Percentiles rank a stretch among this genome's conserved stretches.
phyloP scores from a whole-genome alignment of 2,888 invertebrate species.

The Patella depressa region DNA sequence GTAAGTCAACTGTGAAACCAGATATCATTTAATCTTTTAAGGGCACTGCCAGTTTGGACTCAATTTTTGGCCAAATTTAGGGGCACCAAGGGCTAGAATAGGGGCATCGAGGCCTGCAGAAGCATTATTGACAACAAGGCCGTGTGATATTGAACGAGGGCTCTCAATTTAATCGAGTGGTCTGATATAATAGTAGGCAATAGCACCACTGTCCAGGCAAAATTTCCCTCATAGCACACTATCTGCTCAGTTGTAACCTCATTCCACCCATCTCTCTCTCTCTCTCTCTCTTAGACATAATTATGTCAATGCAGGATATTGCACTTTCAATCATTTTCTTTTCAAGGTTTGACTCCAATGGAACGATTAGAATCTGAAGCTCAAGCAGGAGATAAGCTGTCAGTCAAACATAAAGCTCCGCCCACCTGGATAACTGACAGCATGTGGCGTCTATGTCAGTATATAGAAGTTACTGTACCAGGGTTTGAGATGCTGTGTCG shows the following conservation, averaged over 20 bases:
- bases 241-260: too few species aligned
- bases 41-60: not conserved
- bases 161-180: too few species aligned
- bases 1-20: constrained; percentile 34
- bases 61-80: not conserved
- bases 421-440: constrained; percentile 62
- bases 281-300: not conserved
- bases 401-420: constrained; percentile 43
- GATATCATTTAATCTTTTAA: not conserved
- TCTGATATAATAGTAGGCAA: too few species aligned
- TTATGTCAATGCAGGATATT: not conserved
- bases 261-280: too few species aligned
- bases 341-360: constrained; percentile 60
- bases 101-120: not conserved
- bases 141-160: too few species aligned
- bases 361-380: constrained; percentile 60
- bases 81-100: accelerated
- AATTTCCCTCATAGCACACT: too few species aligned
- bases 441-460: constrained; percentile 66
- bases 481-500: constrained; percentile 57
- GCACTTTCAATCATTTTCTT: not conserved
- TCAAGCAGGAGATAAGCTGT: constrained; percentile 41
- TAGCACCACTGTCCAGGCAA: too few species aligned
- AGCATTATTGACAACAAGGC: not conserved
- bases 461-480: constrained; percentile 60